Percentiles rank a stretch among this genome's conserved stretches.
These are phyloP conservation scores for Sapajus apella DNA, from an alignment of 2,113 vertebrate genomes.

Conservation along the genomic window DNA sequence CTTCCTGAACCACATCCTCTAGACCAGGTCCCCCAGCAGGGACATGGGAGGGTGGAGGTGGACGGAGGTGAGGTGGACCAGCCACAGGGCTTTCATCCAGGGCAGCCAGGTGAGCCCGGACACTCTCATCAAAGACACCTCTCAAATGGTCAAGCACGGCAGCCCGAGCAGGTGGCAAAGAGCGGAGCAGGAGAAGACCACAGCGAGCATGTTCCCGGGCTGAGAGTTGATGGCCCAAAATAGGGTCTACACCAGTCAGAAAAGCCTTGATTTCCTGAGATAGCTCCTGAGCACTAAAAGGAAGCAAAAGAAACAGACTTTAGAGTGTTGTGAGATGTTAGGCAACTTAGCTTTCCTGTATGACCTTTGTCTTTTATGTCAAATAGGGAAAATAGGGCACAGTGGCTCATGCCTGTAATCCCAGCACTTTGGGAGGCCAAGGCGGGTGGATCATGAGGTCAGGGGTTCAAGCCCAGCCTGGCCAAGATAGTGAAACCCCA, in stretches of 20 bases:
- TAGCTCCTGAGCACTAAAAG: conserved; percentile 90
- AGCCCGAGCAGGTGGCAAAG: conserved; percentile 91
- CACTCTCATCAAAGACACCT: conserved; percentile 93
- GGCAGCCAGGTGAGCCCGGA: conserved; percentile 88
- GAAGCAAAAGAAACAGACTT: conserved; percentile 41
- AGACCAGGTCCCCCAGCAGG: conserved; percentile 84
- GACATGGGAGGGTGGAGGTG: conserved; percentile 69
- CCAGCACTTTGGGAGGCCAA: too few relatives aligned
- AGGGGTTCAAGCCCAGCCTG: too few relatives aligned
- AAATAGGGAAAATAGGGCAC: neutral
- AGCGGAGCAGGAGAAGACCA: conserved; percentile 91
- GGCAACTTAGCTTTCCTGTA: neutral
- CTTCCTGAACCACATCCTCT: conserved; percentile 93
- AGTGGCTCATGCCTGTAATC: too few relatives aligned
- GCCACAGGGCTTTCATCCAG: conserved; percentile 82
- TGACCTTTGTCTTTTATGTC: neutral
- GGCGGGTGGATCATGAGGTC: too few relatives aligned
- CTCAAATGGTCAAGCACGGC: conserved; percentile 94
- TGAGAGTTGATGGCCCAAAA: conserved; percentile 91
- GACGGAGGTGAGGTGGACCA: conserved; percentile 72
- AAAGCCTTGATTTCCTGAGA: conserved; percentile 95
- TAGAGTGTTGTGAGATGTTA: neutral
- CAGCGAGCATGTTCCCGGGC: conserved; percentile 93
- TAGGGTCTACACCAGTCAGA: conserved; percentile 90
- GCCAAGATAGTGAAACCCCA: too few relatives aligned